Evolutionary conservation across 2,888 invertebrate species (phyloP), one percentile per base, ranked within the genome.

Genomic region (Seira ritae): DNA sequence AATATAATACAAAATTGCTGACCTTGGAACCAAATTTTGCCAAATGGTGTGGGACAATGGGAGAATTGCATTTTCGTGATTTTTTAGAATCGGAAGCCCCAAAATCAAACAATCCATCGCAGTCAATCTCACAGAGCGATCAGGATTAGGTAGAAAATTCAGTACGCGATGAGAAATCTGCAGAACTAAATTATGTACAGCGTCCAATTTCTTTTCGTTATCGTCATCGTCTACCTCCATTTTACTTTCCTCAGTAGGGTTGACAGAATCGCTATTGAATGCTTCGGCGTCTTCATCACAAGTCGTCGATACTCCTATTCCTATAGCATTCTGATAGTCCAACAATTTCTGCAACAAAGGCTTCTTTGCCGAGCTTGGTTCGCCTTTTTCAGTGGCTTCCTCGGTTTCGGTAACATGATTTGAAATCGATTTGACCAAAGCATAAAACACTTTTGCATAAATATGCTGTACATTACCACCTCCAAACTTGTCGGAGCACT

Each of bases 11-110:
- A 6, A n/a, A 71, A n/a, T 19, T 50, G 6, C 31, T 1, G 6
- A 88, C 87, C 88, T 86, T 31, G 86, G 84, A 19, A 86, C 74
- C 60, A 89, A 68, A 75, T 85, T 86, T 82, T 84, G 84, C 88
- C 88, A 89, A 65, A 87, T 85, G 0, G 79, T 83, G 71, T 89
- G 88, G 3, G 83, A 79, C 50, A 89, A 65, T 4, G 88, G 88
- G 0, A 89, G 80, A 8, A 89, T 46, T 6, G 68, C 22, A 74
- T 89, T 81, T 78, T 89, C 86, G 17, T 76, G 17, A 10, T 76
- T n/a, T 37, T 71, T 20, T 42, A 89, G 67, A 1, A 89, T 1
- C 1, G 60, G 20, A 10, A 88, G 65, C n/a, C 88, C 86, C 22
- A 84, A 78, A 20, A 87, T 87, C 2, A 89, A 77, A 19, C 79